A percentile compares a stretch with the other conserved stretches of the same genome.
Conservation (phyloP, 2,113 vertebrate genomes). For the Sylvietta virens region DNA sequence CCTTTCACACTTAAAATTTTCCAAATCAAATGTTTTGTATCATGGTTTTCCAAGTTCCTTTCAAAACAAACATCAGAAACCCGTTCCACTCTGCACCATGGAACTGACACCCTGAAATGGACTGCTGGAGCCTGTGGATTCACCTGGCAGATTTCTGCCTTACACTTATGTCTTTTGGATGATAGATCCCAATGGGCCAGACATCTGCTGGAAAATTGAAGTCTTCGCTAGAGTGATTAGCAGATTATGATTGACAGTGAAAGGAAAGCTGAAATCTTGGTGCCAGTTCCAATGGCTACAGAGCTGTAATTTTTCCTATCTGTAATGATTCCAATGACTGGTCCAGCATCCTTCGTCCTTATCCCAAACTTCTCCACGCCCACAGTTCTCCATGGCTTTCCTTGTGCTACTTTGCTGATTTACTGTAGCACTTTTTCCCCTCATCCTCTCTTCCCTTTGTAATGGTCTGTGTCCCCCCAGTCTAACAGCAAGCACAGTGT, state of each 20-base stretch:
- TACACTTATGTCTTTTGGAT: neutral
- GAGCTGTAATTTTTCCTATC: neutral
- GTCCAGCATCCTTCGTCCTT: neutral
- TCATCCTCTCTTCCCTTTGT: neutral
- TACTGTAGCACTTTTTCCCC: neutral
- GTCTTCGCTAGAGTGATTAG: neutral
- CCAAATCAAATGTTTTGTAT: neutral
- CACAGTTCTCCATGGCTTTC: neutral
- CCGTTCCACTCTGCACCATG: fast-evolving
- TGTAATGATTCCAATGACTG: neutral
- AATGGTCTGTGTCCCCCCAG: fast-evolving
- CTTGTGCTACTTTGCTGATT: neutral
- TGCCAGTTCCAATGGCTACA: neutral
- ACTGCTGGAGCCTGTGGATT: neutral
- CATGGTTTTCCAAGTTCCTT: neutral
- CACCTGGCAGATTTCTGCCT: neutral
- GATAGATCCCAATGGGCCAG: neutral
- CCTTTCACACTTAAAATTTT: neutral
- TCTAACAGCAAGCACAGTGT: neutral
- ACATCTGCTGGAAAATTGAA: neutral
- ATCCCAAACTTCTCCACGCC: neutral
- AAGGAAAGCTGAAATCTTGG: neutral
- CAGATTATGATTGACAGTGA: neutral
- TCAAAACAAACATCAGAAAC: neutral
- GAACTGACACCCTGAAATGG: neutral